Evolutionary conservation across 2,888 invertebrate genomes (phyloP), one percentile per base, ranked within the genome.

Genomic region (Ochropleura leucogaster): DNA sequence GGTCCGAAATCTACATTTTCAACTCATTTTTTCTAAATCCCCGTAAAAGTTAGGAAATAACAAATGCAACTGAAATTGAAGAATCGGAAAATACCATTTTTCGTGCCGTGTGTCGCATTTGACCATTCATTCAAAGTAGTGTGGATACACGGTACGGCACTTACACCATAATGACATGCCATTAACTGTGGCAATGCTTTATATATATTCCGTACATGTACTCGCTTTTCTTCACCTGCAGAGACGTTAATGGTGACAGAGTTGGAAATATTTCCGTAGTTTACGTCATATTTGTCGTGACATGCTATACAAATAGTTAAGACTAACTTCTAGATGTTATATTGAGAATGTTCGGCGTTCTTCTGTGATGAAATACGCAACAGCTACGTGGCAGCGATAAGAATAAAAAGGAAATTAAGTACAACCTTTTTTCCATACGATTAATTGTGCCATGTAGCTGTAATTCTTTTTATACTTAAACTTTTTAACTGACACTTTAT

Each of bases 131-230:
- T 77, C 77, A 74, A 74, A 78, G 70, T 79, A 80, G 82, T 78
- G 77, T 78, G 78, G 77, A 82, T 80, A 86, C 83, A 84, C 79
- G 84, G 78, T 82, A 84, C 72, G 68, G 85, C 87, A 89, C 87
- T 89, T 85, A 83, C 73, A 80, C 74, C 74, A 30, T 84, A 87
- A 89, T 80, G 74, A 83, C 82, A 79, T 80, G 59, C 80, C 82
- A 83, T 87, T 88, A 86, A 82, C 68, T 66, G 77, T 64, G 80
- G 82, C 78, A 83, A 82, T 79, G 75, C 77, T 87, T 78, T 82
- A 84, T 79, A 79, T 82, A 76, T 86, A 86, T 83, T 76, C 83
- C 55, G 67, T 69, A 40, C 68, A 65, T 70, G 85, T 78, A 63
- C 68, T 65, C 59, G 59, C 64, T 30, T 85, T 80, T 84, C 46